phyloP scores from a whole-genome alignment of 2,888 invertebrate species.

The Pollenia griseotomentosa region DNA sequence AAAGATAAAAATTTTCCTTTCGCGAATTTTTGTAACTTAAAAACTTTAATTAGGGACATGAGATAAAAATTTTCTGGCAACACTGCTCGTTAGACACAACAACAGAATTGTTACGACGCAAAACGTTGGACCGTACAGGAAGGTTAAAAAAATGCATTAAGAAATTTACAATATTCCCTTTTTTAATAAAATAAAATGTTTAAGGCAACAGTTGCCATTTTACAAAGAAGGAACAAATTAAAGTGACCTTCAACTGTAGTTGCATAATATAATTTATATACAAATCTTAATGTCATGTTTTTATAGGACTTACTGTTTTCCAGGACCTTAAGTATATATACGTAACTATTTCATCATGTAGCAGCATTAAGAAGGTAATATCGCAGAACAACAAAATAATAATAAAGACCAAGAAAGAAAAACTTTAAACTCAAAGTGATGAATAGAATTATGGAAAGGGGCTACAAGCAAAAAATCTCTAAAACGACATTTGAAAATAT shows the following conservation, averaged over 20 bases:
- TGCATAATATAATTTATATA: background rate
- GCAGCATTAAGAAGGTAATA: constrained; percentile 33
- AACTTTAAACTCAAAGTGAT: constrained; percentile 6
- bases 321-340: background rate
- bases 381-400: constrained; percentile 32
- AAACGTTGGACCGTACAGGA: constrained; percentile 14
- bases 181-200: too few relatives aligned
- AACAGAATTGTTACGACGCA: background rate
- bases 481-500: background rate
- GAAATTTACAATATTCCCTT: constrained; percentile 5
- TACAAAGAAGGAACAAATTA: too few relatives aligned
- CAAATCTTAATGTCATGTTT: background rate
- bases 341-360: background rate
- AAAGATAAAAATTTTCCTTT: too few relatives aligned
- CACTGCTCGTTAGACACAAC: too few relatives aligned
- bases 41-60: too few relatives aligned
- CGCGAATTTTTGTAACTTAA: too few relatives aligned
- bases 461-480: background rate
- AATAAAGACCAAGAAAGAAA: background rate
- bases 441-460: constrained; percentile 12
- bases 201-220: too few relatives aligned
- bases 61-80: too few relatives aligned
- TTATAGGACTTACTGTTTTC: background rate
- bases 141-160: background rate
- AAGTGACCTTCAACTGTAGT: too few relatives aligned